Percentiles rank a stretch among this genome's conserved stretches.
These are phyloP conservation scores for Chelonus formosanus DNA, from an alignment of 2,888 invertebrate species.

Conservation along the genomic window DNA sequence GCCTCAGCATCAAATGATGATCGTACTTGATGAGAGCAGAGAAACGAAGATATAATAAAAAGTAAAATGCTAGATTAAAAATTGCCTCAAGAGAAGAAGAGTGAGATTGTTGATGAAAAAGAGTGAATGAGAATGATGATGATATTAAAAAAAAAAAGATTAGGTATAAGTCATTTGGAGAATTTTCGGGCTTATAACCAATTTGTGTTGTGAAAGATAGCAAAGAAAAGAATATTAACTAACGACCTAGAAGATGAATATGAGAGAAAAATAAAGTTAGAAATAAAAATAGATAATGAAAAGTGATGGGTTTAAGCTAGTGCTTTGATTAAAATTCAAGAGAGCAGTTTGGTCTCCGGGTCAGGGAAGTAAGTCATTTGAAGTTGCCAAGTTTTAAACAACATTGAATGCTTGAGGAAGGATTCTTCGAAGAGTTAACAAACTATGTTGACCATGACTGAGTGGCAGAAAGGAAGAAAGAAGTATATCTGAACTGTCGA, in stretches of 20 bases:
- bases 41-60: neutral
- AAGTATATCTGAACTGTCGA: neutral
- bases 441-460: too few relatives aligned
- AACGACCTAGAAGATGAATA: too few relatives aligned
- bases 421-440: too few relatives aligned
- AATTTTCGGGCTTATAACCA: too few relatives aligned
- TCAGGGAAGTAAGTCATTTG: conserved; percentile 60
- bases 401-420: neutral
- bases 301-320: neutral
- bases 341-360: conserved; percentile 59
- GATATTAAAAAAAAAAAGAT: neutral
- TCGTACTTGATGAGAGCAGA: neutral
- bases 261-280: too few relatives aligned
- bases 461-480: too few relatives aligned
- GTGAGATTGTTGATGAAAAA: neutral
- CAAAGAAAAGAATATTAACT: too few relatives aligned
- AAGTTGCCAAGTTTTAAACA: conserved; percentile 11
- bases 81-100: neutral
- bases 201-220: too few relatives aligned
- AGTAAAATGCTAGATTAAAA: conserved; percentile 1
- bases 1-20: conserved; percentile 1
- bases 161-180: neutral
- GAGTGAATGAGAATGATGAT: conserved; percentile 7
- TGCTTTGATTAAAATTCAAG: conserved; percentile 52
- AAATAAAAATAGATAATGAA: neutral